A percentile compares a stretch with the other conserved stretches of the same genome.
Evolutionary conservation across 1,140 invertebrate species (phyloP).

Genomic region (Drosophila kohkoa): DNA sequence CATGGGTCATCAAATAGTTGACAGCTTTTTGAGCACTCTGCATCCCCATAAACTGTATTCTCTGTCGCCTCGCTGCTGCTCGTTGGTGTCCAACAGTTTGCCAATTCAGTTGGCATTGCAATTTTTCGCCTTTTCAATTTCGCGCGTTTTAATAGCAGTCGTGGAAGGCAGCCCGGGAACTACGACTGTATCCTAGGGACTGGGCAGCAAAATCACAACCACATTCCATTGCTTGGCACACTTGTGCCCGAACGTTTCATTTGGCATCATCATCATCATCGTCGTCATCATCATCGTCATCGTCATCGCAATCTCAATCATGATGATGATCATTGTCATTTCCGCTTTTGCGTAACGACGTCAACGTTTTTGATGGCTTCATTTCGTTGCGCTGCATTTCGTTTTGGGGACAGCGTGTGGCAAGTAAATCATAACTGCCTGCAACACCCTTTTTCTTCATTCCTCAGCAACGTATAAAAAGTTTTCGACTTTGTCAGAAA

Average conservation of each 20-base stretch:
- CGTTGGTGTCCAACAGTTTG: constrained; percentile 39
- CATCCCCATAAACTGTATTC: constrained; percentile 41
- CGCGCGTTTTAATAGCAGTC: constrained; percentile 70
- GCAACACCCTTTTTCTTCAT: not conserved
- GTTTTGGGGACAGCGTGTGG: constrained; percentile 48
- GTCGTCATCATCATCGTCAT: constrained; percentile 17
- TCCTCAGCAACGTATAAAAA: constrained; percentile 61
- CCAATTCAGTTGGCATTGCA: constrained; percentile 61
- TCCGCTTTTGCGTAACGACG: constrained; percentile 79
- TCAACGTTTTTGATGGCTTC: constrained; percentile 81
- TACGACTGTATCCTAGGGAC: not conserved
- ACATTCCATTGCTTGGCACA: constrained; percentile 50
- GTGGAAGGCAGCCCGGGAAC: constrained; percentile 1
- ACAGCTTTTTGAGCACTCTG: constrained; percentile 43
- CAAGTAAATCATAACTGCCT: constrained; percentile 75
- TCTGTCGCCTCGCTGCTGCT: constrained; percentile 1
- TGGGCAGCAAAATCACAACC: constrained; percentile 56
- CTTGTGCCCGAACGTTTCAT: constrained; percentile 45
- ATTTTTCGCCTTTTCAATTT: constrained; percentile 80
- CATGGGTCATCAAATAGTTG: constrained; percentile 45
- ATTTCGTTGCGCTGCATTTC: constrained; percentile 66
- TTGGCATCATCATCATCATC: constrained; percentile 32
- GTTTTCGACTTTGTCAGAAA: constrained; percentile 79
- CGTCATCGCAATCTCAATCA: constrained; percentile 3
- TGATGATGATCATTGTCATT: constrained; percentile 75